A percentile compares a stretch with the other conserved stretches of the same genome.
Evolutionary conservation across 2,797 vertebrate genomes (phyloP).

Genomic region (Pipistrellus pygmaeus): DNA sequence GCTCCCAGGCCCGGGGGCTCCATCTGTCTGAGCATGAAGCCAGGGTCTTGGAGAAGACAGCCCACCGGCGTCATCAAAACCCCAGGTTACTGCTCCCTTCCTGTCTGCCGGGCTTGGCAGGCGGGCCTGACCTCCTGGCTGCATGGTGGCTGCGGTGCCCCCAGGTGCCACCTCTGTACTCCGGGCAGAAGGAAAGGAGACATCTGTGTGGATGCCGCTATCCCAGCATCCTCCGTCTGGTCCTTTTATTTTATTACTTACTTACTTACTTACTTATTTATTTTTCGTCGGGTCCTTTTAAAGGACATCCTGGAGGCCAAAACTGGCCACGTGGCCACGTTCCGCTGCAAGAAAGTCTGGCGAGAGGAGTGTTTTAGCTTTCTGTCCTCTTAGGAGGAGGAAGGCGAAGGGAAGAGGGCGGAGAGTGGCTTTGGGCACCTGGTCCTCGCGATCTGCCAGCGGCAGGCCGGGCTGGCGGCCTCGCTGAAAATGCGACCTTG

Average conservation of each 20-base stretch:
- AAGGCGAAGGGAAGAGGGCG: neutral
- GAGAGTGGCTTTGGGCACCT: neutral
- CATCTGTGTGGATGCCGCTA: neutral
- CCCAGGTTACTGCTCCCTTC: neutral
- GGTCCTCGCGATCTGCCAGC: neutral
- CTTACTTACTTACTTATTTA: no score
- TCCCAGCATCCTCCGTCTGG: neutral
- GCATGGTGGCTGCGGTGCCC: neutral
- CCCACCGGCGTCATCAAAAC: neutral
- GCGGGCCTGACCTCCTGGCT: neutral
- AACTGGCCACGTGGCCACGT: neutral
- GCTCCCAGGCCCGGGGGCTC: neutral
- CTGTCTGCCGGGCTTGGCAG: neutral
- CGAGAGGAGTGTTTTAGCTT: neutral
- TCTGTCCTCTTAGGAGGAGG: neutral
- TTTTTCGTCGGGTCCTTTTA: neutral
- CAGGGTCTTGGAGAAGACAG: neutral
- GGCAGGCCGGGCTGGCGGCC: neutral
- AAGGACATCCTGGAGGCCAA: neutral
- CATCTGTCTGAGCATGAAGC: neutral
- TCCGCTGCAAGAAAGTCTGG: neutral
- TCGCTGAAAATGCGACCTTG: conserved; percentile 48
- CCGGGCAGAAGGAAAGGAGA: neutral
- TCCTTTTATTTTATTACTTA: neutral
- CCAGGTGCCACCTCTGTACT: neutral